phyloP scores from a whole-genome alignment of 2,113 vertebrate genomes.

The Pristiophorus japonicus region DNA sequence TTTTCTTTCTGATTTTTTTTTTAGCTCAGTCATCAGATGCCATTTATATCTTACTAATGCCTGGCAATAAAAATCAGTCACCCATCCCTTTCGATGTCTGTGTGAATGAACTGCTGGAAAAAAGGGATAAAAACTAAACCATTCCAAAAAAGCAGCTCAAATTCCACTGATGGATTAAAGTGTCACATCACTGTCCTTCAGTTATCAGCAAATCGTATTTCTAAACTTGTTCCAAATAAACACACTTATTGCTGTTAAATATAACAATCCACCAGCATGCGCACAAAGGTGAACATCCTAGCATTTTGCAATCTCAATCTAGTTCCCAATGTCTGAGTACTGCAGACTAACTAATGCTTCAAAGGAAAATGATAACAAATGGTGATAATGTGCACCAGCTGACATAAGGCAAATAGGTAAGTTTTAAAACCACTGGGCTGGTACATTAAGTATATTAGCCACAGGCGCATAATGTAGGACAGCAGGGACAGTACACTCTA shows the following conservation, averaged over 20 bases:
- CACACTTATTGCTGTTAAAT: slow-evolving; percentile 3
- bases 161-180: neutral
- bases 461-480: neutral
- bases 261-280: neutral
- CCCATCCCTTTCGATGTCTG: neutral
- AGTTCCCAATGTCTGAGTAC: neutral
- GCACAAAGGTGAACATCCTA: neutral
- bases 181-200: neutral
- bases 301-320: neutral
- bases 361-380: neutral
- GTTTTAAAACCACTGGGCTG: slow-evolving; percentile 16
- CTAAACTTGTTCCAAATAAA: slow-evolving; percentile 10
- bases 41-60: slow-evolving; percentile 17
- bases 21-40: neutral
- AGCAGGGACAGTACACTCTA: neutral
- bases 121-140: neutral
- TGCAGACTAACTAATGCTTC: neutral
- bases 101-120: neutral
- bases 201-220: slow-evolving; percentile 12
- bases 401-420: neutral
- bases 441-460: slow-evolving; percentile 2
- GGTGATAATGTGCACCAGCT: neutral
- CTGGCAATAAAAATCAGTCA: slow-evolving; percentile 15
- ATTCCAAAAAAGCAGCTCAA: slow-evolving; percentile 8
- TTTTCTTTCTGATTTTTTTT: slow-evolving; percentile 28